Base-by-base conservation (phyloP, 2,113 vertebrate species). In the Benitochromis conjunctus region DNA sequence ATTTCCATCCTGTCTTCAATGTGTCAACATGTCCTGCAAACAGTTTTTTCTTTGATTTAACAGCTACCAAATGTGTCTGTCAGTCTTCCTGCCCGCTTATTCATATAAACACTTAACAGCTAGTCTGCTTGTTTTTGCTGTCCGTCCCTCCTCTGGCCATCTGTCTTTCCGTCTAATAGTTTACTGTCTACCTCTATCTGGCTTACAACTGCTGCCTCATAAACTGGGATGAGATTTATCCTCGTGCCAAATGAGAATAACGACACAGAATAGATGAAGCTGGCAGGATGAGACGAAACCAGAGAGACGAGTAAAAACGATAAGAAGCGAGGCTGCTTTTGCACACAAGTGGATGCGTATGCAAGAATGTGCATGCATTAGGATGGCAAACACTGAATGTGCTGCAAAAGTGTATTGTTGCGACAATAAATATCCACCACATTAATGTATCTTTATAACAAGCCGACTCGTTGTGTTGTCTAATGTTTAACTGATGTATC, bases 201-300 rank as follows among this genome's bases (percentile, higher is more conserved):
- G 77, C 80, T 90, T 48, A 81, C 85, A 83, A 84, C 21, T 78
- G 86, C 60, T 43, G 86, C 90, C 91, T 91, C 92, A 83, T 93
- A 91, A 94, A 89, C 51, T 5, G 46, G 58, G 41, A 81, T 9
- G 55, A 91, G 87, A 94, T 94, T 90, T 90, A 94, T 91, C 78
- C 76, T 53, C 0, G 13, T 81, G 79, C 89, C 86, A 88, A 87
- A 93, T 90, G 81, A 86, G 85, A 93, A 79, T 85, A 80, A 90
- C 79, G 60, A 85, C 84, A 31, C 24, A 9, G 82, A 24, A 84
- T 62, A 62, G 81, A 92, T 86, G 83, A 48, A 46, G 69, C 46
- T 29, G 88, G 79, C 21, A 18, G 41, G 88, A 77, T 55, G 74
- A 82, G 76, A 81, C 7, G 34, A 62, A 34, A 6, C 8, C 12